Evolutionary conservation across 1,140 invertebrate species (phyloP).

Genomic region (Ceratina calcarata): DNA sequence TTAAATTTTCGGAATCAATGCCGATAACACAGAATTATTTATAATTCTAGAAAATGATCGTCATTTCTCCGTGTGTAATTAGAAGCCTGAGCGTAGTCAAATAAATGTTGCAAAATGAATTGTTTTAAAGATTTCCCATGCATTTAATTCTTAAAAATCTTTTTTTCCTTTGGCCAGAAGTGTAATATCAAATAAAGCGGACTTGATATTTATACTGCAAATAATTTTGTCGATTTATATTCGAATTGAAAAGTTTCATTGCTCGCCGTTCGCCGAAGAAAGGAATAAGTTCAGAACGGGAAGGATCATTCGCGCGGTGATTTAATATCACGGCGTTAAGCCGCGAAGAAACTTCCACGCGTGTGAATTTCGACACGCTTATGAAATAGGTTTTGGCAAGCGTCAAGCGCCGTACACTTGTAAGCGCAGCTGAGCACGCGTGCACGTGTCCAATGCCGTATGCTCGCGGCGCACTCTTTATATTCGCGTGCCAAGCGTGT

Average conservation of each 20-base stretch:
- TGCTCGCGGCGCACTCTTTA: constrained; percentile 32
- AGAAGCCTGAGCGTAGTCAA: too few relatives aligned
- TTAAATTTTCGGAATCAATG: constrained; percentile 17
- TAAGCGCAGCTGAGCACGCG: constrained; percentile 20
- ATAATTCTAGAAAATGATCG: too few relatives aligned
- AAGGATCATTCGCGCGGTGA: not conserved
- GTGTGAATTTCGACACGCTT: not conserved
- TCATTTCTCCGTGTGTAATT: too few relatives aligned
- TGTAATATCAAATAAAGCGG: not conserved
- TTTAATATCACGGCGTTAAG: constrained; percentile 19
- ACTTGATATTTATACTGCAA: not conserved
- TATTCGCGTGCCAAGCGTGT: constrained; percentile 8
- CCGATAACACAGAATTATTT: not conserved
- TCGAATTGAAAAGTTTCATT: not conserved
- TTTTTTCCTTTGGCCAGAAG: too few relatives aligned
- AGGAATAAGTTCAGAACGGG: not conserved
- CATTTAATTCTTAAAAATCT: too few relatives aligned
- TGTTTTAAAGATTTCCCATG: too few relatives aligned
- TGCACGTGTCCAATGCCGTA: constrained; percentile 19
- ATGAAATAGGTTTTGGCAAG: constrained; percentile 40
- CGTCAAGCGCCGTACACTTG: constrained; percentile 8
- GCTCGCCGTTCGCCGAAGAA: not conserved
- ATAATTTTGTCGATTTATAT: constrained; percentile 34
- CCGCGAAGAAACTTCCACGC: constrained; percentile 1
- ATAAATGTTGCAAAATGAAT: too few relatives aligned